phyloP scores from a whole-genome alignment of 1,140 invertebrate species.

The Megalonaias nervosa region DNA sequence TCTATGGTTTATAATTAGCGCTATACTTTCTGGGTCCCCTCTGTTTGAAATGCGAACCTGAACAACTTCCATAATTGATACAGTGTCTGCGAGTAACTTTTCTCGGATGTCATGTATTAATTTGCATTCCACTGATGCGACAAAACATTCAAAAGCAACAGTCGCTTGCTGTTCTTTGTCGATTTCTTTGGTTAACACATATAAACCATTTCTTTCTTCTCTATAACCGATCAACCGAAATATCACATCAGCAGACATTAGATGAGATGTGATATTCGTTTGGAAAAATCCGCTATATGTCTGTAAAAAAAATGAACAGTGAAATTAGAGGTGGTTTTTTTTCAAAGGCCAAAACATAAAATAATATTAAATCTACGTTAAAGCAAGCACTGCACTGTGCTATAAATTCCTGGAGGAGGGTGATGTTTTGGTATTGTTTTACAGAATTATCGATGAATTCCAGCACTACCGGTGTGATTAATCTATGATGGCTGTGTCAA shows the following conservation, averaged over 20 bases:
- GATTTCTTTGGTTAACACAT: slow-evolving; percentile 10
- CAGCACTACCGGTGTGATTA: too few species aligned
- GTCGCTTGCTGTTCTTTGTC: slow-evolving; percentile 14
- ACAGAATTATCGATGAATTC: too few species aligned
- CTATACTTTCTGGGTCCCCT: slow-evolving; percentile 15
- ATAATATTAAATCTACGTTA: too few species aligned
- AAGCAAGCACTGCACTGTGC: too few species aligned
- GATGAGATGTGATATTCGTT: slow-evolving; percentile 38
- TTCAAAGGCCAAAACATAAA: too few species aligned
- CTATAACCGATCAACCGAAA: slow-evolving; percentile 33
- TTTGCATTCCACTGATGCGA: slow-evolving; percentile 32
- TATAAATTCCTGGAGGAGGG: too few species aligned
- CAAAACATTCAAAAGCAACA: slow-evolving; percentile 41
- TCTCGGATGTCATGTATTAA: slow-evolving; percentile 22
- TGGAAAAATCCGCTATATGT: slow-evolving; percentile 42
- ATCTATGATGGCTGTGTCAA: too few species aligned
- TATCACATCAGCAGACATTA: slow-evolving; percentile 29
- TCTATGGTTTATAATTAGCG: slow-evolving; percentile 1
- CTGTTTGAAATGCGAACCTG: slow-evolving; percentile 15
- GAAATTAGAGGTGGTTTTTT: too few species aligned
- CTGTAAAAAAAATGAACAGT: neutral
- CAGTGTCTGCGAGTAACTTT: slow-evolving; percentile 1
- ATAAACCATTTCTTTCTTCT: slow-evolving; percentile 11
- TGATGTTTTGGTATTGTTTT: too few species aligned
- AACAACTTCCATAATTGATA: slow-evolving; percentile 10